Conservation (phyloP, 2,113 vertebrate genomes). For the Albula goreensis region DNA sequence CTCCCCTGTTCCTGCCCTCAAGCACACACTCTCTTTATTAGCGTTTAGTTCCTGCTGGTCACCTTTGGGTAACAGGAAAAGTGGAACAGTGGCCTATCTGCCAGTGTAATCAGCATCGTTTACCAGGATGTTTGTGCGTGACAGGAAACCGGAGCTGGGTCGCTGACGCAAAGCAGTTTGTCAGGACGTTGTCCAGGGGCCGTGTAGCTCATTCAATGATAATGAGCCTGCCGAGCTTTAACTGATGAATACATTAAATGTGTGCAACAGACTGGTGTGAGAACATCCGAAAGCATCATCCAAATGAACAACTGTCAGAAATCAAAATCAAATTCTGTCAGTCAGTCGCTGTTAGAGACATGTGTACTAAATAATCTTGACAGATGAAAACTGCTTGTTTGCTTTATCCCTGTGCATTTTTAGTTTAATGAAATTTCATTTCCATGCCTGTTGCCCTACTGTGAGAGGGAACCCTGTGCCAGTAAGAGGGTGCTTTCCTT, state of each 20-base stretch:
- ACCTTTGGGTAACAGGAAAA: neutral
- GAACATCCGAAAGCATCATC: neutral
- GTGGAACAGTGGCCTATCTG: neutral
- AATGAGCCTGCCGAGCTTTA: slow-evolving; percentile 46
- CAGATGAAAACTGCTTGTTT: no score
- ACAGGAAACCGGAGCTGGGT: slow-evolving; percentile 23
- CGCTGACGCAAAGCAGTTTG: slow-evolving; percentile 32
- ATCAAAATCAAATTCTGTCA: neutral
- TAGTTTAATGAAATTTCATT: neutral
- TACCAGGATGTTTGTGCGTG: neutral
- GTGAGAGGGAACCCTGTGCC: neutral
- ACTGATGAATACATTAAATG: slow-evolving; percentile 48
- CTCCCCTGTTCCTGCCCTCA: neutral
- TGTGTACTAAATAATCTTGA: no score
- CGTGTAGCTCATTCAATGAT: slow-evolving; percentile 48
- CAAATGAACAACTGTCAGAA: neutral
- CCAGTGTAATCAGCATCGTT: neutral
- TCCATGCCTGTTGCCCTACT: neutral
- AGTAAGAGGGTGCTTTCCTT: neutral
- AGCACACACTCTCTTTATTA: neutral
- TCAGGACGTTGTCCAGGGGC: slow-evolving; percentile 18
- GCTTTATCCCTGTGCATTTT: neutral
- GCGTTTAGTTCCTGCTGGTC: neutral
- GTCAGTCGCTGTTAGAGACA: neutral
- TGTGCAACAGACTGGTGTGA: slow-evolving; percentile 3